phyloP scores from a whole-genome alignment of 2,113 vertebrate genomes.

The Paedocypris sp. region DNA sequence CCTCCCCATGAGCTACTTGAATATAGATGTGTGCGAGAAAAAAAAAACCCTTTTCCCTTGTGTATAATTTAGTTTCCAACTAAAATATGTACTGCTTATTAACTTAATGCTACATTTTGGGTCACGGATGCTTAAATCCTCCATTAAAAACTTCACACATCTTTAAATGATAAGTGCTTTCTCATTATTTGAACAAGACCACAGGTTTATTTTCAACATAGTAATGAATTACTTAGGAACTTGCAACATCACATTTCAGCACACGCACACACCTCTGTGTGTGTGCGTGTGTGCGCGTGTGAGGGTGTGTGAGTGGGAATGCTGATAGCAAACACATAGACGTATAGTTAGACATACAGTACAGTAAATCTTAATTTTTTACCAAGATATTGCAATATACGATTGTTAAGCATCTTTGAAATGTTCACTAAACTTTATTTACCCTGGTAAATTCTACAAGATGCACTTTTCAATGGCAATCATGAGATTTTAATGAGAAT shows the following conservation, averaged over 20 bases:
- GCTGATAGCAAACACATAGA: no score
- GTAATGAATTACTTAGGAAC: background rate
- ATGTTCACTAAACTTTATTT: background rate
- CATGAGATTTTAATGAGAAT: background rate
- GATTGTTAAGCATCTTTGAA: no score
- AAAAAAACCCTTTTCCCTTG: no score
- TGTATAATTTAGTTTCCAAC: no score
- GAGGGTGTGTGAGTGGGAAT: no score
- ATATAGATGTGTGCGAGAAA: no score
- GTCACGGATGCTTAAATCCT: background rate
- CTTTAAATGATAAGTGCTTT: background rate
- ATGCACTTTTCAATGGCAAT: background rate
- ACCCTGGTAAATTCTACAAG: background rate
- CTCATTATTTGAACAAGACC: conserved; percentile 2
- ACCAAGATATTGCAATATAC: no score
- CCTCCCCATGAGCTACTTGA: no score
- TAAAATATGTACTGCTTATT: conserved; percentile 1
- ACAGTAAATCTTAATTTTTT: background rate
- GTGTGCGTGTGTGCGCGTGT: no score
- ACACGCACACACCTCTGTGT: no score
- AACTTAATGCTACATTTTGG: background rate
- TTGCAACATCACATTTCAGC: no score
- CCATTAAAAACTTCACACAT: background rate
- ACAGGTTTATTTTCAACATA: background rate
- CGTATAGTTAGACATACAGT: no score